Conservation (phyloP, 2,113 vertebrate species). For the Zosterops pallidus region DNA sequence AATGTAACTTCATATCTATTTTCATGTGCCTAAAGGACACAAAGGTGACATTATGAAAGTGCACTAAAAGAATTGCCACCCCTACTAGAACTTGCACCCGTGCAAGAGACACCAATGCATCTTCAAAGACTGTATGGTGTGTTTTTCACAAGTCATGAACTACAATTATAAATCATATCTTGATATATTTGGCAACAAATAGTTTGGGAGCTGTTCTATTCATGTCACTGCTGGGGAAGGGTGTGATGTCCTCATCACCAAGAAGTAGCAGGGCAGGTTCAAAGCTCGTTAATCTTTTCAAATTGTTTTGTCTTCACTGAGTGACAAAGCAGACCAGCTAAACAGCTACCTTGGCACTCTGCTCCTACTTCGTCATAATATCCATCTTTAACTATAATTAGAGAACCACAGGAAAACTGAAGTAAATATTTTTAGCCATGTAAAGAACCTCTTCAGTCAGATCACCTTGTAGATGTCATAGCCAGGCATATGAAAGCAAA, state of each 20-base stretch:
- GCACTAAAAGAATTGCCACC: neutral
- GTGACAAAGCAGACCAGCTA: neutral
- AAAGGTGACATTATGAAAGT: neutral
- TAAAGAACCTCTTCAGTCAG: neutral
- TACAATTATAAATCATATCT: neutral
- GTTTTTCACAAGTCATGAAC: neutral
- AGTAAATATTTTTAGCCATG: neutral
- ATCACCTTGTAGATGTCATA: neutral
- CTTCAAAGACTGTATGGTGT: neutral
- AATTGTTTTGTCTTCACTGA: neutral
- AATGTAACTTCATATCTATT: constrained; percentile 80
- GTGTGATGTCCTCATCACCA: neutral
- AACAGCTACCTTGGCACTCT: neutral
- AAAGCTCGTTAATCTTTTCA: neutral
- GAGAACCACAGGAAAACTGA: neutral
- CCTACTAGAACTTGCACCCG: neutral
- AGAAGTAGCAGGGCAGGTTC: neutral
- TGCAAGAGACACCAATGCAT: rapidly evolving
- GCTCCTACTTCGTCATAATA: neutral
- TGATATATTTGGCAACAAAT: neutral
- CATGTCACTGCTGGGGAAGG: neutral
- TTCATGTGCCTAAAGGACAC: constrained; percentile 76
- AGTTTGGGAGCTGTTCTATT: neutral
- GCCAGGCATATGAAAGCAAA: constrained; percentile 50
- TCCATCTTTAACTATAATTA: neutral